A percentile compares a stretch with the other conserved stretches of the same genome.
Evolutionary conservation across 2,113 vertebrate species (phyloP).

Genomic region (Desmodus rotundus): DNA sequence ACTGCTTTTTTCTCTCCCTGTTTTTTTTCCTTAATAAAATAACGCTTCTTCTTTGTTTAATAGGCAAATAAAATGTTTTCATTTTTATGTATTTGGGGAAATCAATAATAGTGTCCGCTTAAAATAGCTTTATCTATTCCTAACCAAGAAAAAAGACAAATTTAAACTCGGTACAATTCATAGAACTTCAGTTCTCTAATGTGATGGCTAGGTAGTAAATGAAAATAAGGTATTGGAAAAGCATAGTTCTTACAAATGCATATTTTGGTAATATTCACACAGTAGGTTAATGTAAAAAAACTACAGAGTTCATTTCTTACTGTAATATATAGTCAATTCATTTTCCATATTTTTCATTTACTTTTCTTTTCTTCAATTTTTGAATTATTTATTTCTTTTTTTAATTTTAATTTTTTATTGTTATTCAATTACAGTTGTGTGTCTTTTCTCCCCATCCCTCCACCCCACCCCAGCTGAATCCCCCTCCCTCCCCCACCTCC

Average conservation of each 20-base stretch:
- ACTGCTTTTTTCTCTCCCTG: neutral
- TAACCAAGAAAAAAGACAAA: neutral
- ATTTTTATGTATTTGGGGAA: neutral
- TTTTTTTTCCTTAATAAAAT: neutral
- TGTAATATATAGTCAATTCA: neutral
- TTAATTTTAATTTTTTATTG: no score
- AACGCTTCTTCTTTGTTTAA: neutral
- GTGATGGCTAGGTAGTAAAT: neutral
- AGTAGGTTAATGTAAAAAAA: neutral
- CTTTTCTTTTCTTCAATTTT: conserved; percentile 4
- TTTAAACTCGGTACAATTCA: neutral
- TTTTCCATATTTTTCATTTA: neutral
- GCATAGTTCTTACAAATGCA: neutral
- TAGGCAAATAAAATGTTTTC: neutral
- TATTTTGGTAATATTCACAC: neutral
- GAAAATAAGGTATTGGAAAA: neutral
- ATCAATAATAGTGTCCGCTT: neutral
- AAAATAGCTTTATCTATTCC: neutral
- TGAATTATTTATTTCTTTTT: no score
- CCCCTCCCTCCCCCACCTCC: no score
- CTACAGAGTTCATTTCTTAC: neutral
- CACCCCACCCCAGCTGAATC: no score
- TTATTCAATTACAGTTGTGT: no score
- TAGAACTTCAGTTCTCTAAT: neutral
- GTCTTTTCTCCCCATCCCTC: no score